Evolutionary conservation across 2,113 vertebrate species (phyloP).

Genomic region (Panthera tigris): DNA sequence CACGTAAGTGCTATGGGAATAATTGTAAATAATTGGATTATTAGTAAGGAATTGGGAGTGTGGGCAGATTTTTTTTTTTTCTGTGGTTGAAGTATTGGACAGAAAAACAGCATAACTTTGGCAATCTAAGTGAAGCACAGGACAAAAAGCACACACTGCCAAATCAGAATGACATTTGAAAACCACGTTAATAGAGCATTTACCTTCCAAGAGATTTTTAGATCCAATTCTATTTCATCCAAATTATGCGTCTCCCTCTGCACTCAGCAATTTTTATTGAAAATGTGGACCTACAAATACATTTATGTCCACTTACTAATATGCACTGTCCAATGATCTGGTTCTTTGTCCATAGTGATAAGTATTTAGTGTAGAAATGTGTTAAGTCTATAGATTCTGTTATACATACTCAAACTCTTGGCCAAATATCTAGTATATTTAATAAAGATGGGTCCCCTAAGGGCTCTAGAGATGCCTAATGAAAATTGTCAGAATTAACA

Average conservation of each 20-base stretch:
- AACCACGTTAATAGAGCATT: conserved; percentile 33
- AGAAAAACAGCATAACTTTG: conserved; percentile 45
- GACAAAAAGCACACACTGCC: conserved; percentile 30
- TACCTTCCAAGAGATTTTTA: conserved; percentile 60
- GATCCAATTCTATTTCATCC: conserved; percentile 45
- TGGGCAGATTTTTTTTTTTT: conserved; percentile 39
- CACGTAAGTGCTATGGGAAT: conserved; percentile 60
- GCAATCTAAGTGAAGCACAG: conserved; percentile 35
- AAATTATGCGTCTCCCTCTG: conserved; percentile 13
- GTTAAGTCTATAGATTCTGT: background rate
- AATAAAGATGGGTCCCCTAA: background rate
- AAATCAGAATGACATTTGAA: conserved; percentile 63
- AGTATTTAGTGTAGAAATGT: background rate
- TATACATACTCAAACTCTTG: background rate
- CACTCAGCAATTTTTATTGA: conserved; percentile 32
- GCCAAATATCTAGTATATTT: background rate
- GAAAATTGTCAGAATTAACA: background rate
- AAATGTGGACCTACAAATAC: background rate
- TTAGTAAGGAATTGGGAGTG: conserved; percentile 52
- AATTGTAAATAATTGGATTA: conserved; percentile 69
- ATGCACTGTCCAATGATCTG: background rate
- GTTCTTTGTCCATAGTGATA: background rate
- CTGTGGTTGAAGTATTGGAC: conserved; percentile 53
- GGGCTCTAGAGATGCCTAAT: background rate
- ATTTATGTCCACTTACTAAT: conserved; percentile 3